Evolutionary conservation across 2,113 vertebrate genomes (phyloP), one percentile per base, ranked within the genome.

Genomic region (Willisornis vidua): DNA sequence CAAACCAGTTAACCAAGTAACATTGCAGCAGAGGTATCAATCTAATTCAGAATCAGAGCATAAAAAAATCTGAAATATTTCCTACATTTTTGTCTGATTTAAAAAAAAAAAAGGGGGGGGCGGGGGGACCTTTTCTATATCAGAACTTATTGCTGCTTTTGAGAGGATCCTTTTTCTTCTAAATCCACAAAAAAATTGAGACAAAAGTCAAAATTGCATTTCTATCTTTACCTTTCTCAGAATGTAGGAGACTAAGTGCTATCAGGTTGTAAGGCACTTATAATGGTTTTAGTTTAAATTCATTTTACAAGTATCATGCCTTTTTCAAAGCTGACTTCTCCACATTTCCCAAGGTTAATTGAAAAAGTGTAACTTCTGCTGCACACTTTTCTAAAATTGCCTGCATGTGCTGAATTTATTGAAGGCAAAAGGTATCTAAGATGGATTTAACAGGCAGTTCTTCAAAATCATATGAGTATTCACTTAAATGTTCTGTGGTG

Each of bases 41-140:
- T 22, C 17, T 46, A 70, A 78, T 29, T 55, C 55, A 87, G 43
- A 80, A 80, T 46, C 39, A 62, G 19, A 63, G 18, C 25, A 17
- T 25, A 73, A 65, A 31, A 71, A 94, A 87, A 62, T 1, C 10
- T 39, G 29, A 70, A 24, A 20, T 61, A 61, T 52, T 73, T 81
- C 28, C 14, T 49, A 17, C 3, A 17, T 33, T 82, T 92, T 82
- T 74, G 48, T 28, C 13, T 52, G 5, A 74, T 70, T 78, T 87
- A 29, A 85, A 78, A 73, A 77, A 71, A 57, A 3, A 2, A n/a
- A n/a, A n/a, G n/a, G n/a, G 37, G 0, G 1, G 3, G 4, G 1
- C 0, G 0, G 1, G 3, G 4, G 1, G 0, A 0, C 37, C 66
- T 43, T 8, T 52, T 10, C 66, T 75, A 10, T 12, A 39, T 55